Percentiles rank a stretch among this genome's conserved stretches.
Evolutionary conservation across 2,797 vertebrate species (phyloP).

Genomic region (Siniperca scherzeri): DNA sequence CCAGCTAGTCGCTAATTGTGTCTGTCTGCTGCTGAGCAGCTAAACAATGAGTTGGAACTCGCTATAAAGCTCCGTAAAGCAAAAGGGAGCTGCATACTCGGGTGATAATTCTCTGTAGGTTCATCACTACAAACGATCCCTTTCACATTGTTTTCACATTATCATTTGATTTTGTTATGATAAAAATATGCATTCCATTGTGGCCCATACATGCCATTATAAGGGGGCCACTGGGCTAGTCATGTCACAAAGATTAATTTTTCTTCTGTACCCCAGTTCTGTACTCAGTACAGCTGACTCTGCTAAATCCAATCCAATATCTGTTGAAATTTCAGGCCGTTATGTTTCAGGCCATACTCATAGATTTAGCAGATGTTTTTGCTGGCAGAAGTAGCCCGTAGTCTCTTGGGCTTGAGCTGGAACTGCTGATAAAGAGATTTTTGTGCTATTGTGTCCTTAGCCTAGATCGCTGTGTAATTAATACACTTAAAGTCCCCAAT

Average conservation of each 20-base stretch:
- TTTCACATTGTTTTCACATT: not conserved
- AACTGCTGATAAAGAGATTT: constrained; percentile 74
- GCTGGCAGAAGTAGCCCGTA: constrained; percentile 59
- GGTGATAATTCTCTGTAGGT: not conserved
- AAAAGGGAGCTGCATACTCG: not conserved
- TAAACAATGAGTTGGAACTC: not conserved
- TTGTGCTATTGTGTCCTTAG: constrained; percentile 65
- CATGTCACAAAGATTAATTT: constrained; percentile 37
- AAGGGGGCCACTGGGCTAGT: constrained; percentile 2
- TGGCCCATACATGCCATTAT: constrained; percentile 19
- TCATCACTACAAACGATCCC: not conserved
- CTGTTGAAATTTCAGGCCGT: constrained; percentile 37
- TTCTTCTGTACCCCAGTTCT: constrained; percentile 33
- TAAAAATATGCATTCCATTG: no score
- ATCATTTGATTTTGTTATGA: not conserved
- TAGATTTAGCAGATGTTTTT: constrained; percentile 76
- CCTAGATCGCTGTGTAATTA: constrained; percentile 60
- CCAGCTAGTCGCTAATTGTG: not conserved
- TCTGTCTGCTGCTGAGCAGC: not conserved
- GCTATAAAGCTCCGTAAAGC: not conserved
- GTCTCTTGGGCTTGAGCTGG: constrained; percentile 65
- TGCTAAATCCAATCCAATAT: constrained; percentile 53
- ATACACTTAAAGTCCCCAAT: constrained; percentile 48
- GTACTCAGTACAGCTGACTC: constrained; percentile 57
- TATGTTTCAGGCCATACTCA: constrained; percentile 58